phyloP scores from a whole-genome alignment of 2,888 invertebrate genomes.

The Pristionchus entomophagus region DNA sequence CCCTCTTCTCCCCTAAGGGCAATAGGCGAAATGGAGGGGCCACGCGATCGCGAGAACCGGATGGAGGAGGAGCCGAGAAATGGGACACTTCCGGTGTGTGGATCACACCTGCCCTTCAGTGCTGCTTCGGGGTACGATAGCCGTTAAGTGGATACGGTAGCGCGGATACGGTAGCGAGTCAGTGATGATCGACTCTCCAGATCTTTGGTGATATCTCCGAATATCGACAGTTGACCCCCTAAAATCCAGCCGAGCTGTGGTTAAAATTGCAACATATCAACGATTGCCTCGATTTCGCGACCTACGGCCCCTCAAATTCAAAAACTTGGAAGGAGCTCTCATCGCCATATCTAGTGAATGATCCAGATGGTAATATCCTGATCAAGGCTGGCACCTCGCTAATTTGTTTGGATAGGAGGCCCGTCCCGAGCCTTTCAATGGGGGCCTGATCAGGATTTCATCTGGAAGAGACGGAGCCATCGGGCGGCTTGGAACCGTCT shows the following conservation, averaged over 20 bases:
- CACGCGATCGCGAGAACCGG: neutral
- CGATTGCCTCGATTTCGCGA: too few species aligned
- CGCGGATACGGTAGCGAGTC: neutral
- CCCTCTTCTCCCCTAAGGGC: neutral
- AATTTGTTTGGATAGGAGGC: neutral
- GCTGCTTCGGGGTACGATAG: neutral
- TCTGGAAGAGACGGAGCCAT: too few species aligned
- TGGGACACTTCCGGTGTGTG: neutral
- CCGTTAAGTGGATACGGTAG: neutral
- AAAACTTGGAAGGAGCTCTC: too few species aligned
- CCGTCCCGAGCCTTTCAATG: neutral
- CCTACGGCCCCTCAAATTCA: too few species aligned
- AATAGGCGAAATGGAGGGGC: neutral
- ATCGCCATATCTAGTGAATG: neutral
- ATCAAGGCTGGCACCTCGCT: neutral
- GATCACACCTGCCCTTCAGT: neutral
- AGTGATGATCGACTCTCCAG: too few species aligned
- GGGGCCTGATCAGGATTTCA: constrained; percentile 11
- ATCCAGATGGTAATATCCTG: neutral
- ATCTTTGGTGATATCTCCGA: too few species aligned
- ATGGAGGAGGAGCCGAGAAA: neutral
- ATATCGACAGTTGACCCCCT: too few species aligned
- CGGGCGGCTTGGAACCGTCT: neutral
- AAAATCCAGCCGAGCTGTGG: too few species aligned
- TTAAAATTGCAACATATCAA: too few species aligned